Conservation (phyloP, 2,888 invertebrate genomes). For the Drosophila buzzatii region DNA sequence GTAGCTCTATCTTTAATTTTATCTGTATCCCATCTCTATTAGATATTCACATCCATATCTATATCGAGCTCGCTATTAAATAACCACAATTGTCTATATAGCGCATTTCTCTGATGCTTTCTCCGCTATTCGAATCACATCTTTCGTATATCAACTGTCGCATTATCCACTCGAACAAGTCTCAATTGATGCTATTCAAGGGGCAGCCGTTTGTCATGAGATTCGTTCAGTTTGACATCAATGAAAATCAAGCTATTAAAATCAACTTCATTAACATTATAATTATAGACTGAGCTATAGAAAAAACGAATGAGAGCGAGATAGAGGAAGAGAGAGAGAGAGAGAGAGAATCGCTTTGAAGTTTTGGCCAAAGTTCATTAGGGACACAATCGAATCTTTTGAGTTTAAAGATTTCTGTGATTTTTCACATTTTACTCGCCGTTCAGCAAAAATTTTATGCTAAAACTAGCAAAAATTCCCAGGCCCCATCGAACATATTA, state of each 20-base stretch:
- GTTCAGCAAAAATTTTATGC: conserved; percentile 49
- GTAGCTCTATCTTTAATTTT: no score
- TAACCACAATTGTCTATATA: neutral
- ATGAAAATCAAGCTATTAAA: conserved; percentile 55
- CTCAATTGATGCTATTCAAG: conserved; percentile 31
- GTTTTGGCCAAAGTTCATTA: conserved; percentile 45
- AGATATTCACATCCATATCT: neutral
- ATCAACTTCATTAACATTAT: conserved; percentile 44
- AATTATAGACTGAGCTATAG: conserved; percentile 14
- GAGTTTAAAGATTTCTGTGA: conserved; percentile 2
- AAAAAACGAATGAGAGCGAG: neutral
- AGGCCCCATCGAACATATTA: conserved; percentile 54
- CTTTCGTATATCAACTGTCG: neutral
- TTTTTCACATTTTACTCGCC: conserved; percentile 20
- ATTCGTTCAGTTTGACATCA: conserved; percentile 41
- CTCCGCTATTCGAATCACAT: neutral
- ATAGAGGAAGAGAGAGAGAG: neutral
- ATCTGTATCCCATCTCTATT: no score
- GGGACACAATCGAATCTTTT: conserved; percentile 39
- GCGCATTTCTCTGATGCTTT: neutral
- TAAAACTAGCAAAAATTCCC: conserved; percentile 70
- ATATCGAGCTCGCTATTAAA: neutral
- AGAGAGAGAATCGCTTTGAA: conserved; percentile 38
- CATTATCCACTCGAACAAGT: conserved; percentile 35
- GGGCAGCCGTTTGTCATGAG: conserved; percentile 11